These are phyloP conservation scores for Orchesella flavescens DNA, from an alignment of 2,888 invertebrate genomes.

Conservation along the genomic window DNA sequence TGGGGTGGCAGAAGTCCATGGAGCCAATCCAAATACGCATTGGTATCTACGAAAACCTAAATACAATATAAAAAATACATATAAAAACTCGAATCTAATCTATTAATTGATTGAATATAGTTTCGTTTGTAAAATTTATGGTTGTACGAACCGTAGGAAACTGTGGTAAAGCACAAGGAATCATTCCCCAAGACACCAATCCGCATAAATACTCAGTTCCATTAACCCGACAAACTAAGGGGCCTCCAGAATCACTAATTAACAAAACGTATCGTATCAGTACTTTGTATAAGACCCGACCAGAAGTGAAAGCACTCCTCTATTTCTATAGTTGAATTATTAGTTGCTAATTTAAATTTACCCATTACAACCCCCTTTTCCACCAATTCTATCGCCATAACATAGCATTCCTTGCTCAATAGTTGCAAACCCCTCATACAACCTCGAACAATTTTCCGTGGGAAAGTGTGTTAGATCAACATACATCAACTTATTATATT, in stretches of 20 bases:
- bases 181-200: slow-evolving; percentile 74
- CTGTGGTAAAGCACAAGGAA: slow-evolving; percentile 15
- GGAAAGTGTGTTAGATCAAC: slow-evolving; percentile 71
- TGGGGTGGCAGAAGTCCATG: slow-evolving; percentile 18
- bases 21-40: slow-evolving; percentile 29
- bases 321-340: too few species aligned
- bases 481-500: slow-evolving; percentile 72
- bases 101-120: background rate
- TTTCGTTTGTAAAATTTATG: background rate
- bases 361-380: slow-evolving; percentile 72
- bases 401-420: slow-evolving; percentile 61
- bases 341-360: too few species aligned
- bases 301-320: too few species aligned
- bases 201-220: slow-evolving; percentile 74
- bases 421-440: slow-evolving; percentile 59
- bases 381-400: slow-evolving; percentile 37
- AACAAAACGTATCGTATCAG: too few species aligned
- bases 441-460: slow-evolving; percentile 65
- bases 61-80: background rate
- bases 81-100: background rate
- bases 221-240: slow-evolving; percentile 73
- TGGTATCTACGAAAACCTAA: slow-evolving; percentile 26
- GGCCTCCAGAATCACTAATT: slow-evolving; percentile 75
- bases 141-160: background rate
- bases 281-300: too few species aligned